Base-by-base conservation (phyloP, 2,113 vertebrate genomes). In the Desmodus rotundus region DNA sequence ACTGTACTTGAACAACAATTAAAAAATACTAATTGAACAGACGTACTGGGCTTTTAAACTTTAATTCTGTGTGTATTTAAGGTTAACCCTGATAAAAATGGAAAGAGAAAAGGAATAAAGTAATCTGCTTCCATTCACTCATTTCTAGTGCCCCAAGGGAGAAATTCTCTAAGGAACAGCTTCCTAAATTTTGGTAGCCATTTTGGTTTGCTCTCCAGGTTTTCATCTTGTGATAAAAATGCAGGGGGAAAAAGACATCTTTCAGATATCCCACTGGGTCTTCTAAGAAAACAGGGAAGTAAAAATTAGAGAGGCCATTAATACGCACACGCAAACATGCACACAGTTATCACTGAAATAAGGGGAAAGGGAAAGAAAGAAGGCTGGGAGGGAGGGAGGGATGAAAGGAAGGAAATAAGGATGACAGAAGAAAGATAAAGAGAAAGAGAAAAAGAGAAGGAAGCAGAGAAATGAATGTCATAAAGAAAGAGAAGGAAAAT, bases 1-100 rank as follows among this genome's bases (percentile, higher is more conserved):
- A 54, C 52, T 54, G 19, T 54, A 54, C 19, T 54, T 54, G 52
- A 54, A 20, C 52, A 54, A 54, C 19, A 54, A 54, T 54, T 20
- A 7, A 58, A 58, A 76, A 45, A 86, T 56, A 94, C 88, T 97
- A 97, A 98, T 97, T 97, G 93, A 65, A 91, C 45, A 33, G 77
- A 97, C 91, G 86, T 52, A n/a, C 74, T 78, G 43, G 87, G 86
- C 82, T 74, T 96, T 95, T 97, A 82, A 81, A 76, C 36, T 82
- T 95, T 94, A 96, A 67, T 86, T 95, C 61, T 93, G 4, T 94
- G 94, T 97, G 24, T 96, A 92, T 93, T 96, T 96, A 96, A 96
- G 73, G 82, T 76, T 96, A 82, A 92, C 89, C 24, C 88, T 88
- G 86, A 67, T 91, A 93, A 96, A 85, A 96, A 72, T n/a, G 43